These are phyloP conservation scores for Gobio gobio DNA, from an alignment of 2,113 vertebrate genomes.

Conservation along the genomic window DNA sequence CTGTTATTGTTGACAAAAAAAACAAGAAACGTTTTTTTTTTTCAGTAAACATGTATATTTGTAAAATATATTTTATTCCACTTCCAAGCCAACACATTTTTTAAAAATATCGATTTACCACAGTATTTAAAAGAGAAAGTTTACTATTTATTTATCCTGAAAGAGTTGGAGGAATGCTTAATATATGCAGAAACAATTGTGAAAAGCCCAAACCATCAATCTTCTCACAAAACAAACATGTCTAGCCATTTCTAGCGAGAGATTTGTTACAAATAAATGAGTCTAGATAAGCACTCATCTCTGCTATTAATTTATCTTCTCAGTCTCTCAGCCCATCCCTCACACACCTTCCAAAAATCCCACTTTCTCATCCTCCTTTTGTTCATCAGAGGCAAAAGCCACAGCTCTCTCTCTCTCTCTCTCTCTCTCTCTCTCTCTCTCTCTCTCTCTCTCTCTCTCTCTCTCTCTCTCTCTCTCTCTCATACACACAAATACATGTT, in stretches of 20 bases:
- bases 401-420: not conserved
- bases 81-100: not conserved
- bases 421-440: not conserved
- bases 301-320: conserved; percentile 28
- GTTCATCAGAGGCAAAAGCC: not conserved
- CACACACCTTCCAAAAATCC: not conserved
- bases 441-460: not conserved
- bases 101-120: not conserved
- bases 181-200: not conserved
- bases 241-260: not conserved
- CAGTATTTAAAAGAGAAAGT: not conserved
- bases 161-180: not conserved
- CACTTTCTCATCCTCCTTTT: conserved; percentile 25
- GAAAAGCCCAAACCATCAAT: conserved; percentile 19
- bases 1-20: too few species aligned
- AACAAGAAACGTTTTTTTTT: too few species aligned
- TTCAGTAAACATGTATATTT: not conserved
- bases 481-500: conserved; percentile 26
- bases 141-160: conserved; percentile 1
- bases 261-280: conserved; percentile 35
- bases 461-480: not conserved
- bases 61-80: not conserved
- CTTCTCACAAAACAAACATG: conserved; percentile 28
- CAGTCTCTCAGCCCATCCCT: conserved; percentile 6
- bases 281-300: conserved; percentile 7